Evolutionary conservation across 92 coral and sea anemone genomes (phyloP), one percentile per base, ranked within the genome.

Genomic region (Porites rus): DNA sequence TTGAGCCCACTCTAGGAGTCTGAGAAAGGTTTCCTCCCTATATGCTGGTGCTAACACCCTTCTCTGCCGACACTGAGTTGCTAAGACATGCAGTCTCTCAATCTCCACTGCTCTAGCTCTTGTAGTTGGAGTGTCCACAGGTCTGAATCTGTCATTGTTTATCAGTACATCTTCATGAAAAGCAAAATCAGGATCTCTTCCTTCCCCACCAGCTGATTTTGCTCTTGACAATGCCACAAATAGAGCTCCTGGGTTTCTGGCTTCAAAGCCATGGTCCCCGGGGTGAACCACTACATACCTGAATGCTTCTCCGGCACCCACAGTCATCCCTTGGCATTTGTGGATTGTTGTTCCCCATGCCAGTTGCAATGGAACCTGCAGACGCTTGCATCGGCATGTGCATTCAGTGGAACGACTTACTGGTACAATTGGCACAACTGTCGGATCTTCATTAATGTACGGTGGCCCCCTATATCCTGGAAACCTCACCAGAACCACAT

Each of bases 151-250:
- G 38, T 76, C 60, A 9, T 54, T 13, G 13, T 54, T 13, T 54
- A 13, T 13, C 1, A 54, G 11, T 10, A 54, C 10, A 13, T 54
- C 60, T 2, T 54, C 60, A 13, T 54, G 60, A 13, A 54, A 54
- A 9, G 91, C 91, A 70, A 88, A 88, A 54, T 88, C 88, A 17
- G 92, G 88, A 69, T 88, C 85, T 10, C 18, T 21, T 0, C 73
- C 54, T 79, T 50, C 16, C 1, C 85, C 74, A 50, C 90, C 86
- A 11, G 90, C 80, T n/a, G 79, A n/a, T n/a, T n/a, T n/a, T n/a
- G n/a, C n/a, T n/a, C n/a, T n/a, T n/a, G n/a, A n/a, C n/a, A n/a
- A n/a, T 19, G 88, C 85, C 17, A 77, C 88, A 10, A 83, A 83
- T 51, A 84, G 56, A 9, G 92, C 87, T 13, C 91, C 91, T 19